A percentile compares a stretch with the other conserved stretches of the same genome.
Conservation (phyloP, 1,140 invertebrate species). For the Apis florea region DNA sequence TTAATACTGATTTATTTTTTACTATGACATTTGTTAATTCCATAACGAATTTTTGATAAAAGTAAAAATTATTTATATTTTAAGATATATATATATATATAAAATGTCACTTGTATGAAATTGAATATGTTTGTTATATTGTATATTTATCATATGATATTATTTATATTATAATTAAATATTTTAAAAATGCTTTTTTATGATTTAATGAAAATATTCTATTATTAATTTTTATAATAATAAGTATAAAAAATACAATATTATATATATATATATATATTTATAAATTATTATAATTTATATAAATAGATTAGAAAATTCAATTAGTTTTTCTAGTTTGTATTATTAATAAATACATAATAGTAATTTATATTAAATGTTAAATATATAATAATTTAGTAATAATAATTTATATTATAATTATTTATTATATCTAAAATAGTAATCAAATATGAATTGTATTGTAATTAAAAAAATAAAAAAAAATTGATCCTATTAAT, state of each 20-base stretch:
- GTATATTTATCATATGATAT: neutral
- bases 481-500: neutral
- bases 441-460: neutral
- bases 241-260: neutral
- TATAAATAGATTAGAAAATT: neutral
- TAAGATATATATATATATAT: too few species aligned
- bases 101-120: too few species aligned
- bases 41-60: neutral
- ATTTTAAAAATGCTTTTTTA: neutral
- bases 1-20: neutral
- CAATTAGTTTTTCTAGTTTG: neutral
- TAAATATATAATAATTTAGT: neutral
- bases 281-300: neutral
- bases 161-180: neutral
- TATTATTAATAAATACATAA: neutral
- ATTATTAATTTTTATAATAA: neutral
- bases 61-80: neutral
- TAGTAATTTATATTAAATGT: neutral
- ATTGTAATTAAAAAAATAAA: neutral
- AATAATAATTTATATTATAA: neutral
- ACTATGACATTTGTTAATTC: neutral
- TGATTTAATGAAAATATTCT: neutral
- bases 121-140: neutral
- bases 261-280: neutral
- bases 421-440: slow-evolving; percentile 3